Base-by-base conservation (phyloP, 2,888 invertebrate species). In the Conchocele bisecta region DNA sequence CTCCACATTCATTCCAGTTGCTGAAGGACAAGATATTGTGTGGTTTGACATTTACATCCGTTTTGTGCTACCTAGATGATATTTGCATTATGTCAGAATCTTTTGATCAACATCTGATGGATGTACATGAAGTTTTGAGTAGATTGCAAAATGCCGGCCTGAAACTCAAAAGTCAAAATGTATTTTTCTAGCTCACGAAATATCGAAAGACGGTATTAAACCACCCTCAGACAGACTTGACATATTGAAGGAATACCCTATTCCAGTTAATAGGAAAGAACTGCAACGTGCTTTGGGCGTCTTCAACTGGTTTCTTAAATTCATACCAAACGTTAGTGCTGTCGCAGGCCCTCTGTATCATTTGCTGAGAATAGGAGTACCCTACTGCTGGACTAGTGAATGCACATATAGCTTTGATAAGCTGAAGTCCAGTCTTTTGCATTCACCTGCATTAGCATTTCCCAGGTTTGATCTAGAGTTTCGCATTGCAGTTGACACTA, bases 221-320 rank as follows among this genome's bases (percentile, higher is more conserved):
- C 72, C 76, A 13, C 70, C 76, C 11, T 11, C 41, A 15, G 33
- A 53, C 28, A 64, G 58, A 13, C n/a, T 76, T 17, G 58, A 71
- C 5, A n/a, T 59, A 6, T 51, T 79, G 11, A 41, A 29, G 22
- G 17, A 70, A 3, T 75, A 64, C 42, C 63, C 63, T 7, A 31
- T 35, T 13, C 73, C 78, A 13, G 68, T 22, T 4, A 65, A 60
- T 33, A 29, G 35, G 6, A 75, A 71, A n/a, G 73, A 72, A 51
- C 28, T 75, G 9, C 33, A 76, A 39, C 37, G 71, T 41, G 42
- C 61, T 22, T 17, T 76, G 11, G 79, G 79, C 4, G 33, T 80
- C 31, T 77, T 81, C 28, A 76, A 74, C 35, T 73, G 73, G 73
- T 64, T 68, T 44, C 20, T 63, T 11, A 72, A 67, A 57, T 72